Percentiles rank a stretch among this genome's conserved stretches.
These are phyloP conservation scores for Pseudomyrmex concolor DNA, from an alignment of 1,140 invertebrate species.

Conservation along the genomic window DNA sequence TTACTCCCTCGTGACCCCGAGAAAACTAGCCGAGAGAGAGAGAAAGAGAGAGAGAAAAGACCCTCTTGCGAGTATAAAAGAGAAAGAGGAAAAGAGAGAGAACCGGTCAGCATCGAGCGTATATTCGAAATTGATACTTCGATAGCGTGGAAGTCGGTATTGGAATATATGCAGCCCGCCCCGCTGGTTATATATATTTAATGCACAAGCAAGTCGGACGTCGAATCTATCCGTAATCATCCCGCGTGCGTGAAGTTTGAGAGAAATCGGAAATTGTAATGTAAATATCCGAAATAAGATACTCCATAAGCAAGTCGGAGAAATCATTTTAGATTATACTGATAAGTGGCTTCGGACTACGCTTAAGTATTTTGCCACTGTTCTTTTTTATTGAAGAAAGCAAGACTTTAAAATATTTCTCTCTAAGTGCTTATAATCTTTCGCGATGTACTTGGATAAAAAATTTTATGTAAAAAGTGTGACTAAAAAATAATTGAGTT, in stretches of 20 bases:
- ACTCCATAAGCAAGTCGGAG: too few relatives aligned
- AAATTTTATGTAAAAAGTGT: too few relatives aligned
- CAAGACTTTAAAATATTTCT: not conserved
- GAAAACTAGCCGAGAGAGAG: conserved; percentile 64
- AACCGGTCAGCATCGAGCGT: conserved; percentile 64
- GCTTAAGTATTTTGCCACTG: too few relatives aligned
- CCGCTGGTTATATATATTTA: conserved; percentile 41
- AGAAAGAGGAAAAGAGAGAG: not conserved
- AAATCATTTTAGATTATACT: too few relatives aligned
- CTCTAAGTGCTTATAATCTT: not conserved
- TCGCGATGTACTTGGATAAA: not conserved
- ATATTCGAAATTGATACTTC: conserved; percentile 69
- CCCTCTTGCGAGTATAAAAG: not conserved
- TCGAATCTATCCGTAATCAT: not conserved
- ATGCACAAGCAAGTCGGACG: conserved; percentile 20
- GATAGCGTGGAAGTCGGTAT: conserved; percentile 60
- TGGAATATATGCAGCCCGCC: conserved; percentile 32
- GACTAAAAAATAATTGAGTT: too few relatives aligned
- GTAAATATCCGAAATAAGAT: too few relatives aligned
- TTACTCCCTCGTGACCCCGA: conserved; percentile 75
- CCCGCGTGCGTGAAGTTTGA: not conserved
- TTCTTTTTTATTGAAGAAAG: not conserved
- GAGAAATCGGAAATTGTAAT: not conserved
- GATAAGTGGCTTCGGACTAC: too few relatives aligned
- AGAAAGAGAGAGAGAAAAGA: not conserved